Base-by-base conservation (phyloP, 1,140 invertebrate species). In the Yoshiicerus persimilis region DNA sequence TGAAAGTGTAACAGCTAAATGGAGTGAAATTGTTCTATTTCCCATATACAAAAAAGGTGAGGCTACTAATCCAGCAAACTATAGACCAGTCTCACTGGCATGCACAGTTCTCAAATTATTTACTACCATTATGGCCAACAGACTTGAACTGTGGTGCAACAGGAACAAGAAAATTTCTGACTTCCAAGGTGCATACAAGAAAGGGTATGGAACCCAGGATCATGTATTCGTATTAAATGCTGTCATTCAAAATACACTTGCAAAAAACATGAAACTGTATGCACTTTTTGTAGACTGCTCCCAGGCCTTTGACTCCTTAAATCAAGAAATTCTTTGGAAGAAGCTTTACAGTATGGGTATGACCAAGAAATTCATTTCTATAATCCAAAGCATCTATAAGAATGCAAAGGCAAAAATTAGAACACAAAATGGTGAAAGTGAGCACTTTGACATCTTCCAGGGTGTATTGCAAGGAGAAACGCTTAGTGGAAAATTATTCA, bases 391-490 rank as follows among this genome's bases (percentile, higher is more conserved):
- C 0, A 16, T 91, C 8, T 92, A 92, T 62, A 64, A 86, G 25
- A 56, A 87, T n/a, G 89, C 91, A 2, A 83, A 77, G 4, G 83
- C 77, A 4, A 62, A 56, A 85, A 32, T 85, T n/a, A 88, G 27
- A 89, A 89, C 77, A 4, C 64, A 20, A 41, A 86, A n/a, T 56
- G 25, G 10, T 16, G 13, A 0, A 13, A 86, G 34, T 86, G 86
- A n/a, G 36, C 16, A 13, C 27, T 62, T 56, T 64, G 75, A 36
- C 85, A 89, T 91, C 0, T 86, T 86, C 0, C 84, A 87, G 23
- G 91, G 90, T 0, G 90, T 91, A 0, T 86, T 91, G 16, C 90
- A 91, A 62, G 91, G 91, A 8, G 91, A 91, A 66, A 89, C 47
- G 5, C 62, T 91, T 2, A 89, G 87, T 66, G 87, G 90, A 36